phyloP scores from a whole-genome alignment of 92 coral and sea anemone species.

The Epizoanthus stellaris region DNA sequence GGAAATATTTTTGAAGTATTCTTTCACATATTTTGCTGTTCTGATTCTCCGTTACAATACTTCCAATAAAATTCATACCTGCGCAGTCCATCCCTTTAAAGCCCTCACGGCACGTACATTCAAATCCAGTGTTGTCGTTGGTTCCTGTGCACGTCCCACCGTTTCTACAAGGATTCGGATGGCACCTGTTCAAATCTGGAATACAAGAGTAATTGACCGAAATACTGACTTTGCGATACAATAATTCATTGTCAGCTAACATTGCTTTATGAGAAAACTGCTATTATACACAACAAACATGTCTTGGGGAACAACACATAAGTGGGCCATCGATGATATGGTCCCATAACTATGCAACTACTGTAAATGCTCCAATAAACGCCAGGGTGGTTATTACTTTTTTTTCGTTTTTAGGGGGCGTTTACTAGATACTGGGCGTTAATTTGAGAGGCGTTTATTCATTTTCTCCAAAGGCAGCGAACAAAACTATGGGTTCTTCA shows the following conservation, averaged over 20 bases:
- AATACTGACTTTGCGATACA: neutral
- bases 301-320: too few species aligned
- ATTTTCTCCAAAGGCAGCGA: too few species aligned
- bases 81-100: conserved; percentile 93
- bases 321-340: too few species aligned
- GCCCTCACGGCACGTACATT: conserved; percentile 97
- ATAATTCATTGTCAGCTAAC: neutral
- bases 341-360: too few species aligned
- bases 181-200: conserved; percentile 93
- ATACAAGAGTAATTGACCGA: neutral
- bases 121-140: conserved; percentile 82
- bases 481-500: too few species aligned
- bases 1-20: neutral
- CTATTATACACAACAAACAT: too few species aligned
- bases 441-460: too few species aligned
- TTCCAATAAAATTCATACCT: conserved; percentile 58
- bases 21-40: neutral
- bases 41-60: neutral
- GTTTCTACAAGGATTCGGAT: conserved; percentile 99
- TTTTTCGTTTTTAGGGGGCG: too few species aligned
- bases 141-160: conserved; percentile 98
- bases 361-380: too few species aligned
- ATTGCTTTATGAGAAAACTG: too few species aligned
- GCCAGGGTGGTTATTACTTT: too few species aligned
- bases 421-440: too few species aligned